These are phyloP conservation scores for Dolichoris vasculosae DNA, from an alignment of 1,140 invertebrate species.

Conservation along the genomic window DNA sequence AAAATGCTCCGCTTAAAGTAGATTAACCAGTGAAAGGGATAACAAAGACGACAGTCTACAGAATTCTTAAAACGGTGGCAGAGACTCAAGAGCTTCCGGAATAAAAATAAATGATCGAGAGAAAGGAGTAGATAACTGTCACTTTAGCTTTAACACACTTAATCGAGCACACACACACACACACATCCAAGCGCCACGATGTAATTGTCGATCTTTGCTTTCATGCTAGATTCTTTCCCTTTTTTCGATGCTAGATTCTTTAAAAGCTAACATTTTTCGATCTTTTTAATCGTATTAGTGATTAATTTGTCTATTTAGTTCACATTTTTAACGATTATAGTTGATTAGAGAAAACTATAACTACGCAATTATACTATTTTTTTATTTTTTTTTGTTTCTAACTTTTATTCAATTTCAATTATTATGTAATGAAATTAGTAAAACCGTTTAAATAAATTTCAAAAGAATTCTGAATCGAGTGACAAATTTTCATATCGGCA, in stretches of 20 bases:
- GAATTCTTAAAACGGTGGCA: constrained; percentile 16
- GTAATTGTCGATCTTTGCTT: constrained; percentile 9
- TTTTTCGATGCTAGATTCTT: not conserved
- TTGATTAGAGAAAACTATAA: too few relatives aligned
- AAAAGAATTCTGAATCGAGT: too few relatives aligned
- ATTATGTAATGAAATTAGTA: too few relatives aligned
- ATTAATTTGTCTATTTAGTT: too few relatives aligned
- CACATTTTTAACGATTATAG: too few relatives aligned
- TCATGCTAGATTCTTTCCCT: not conserved
- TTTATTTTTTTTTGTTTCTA: too few relatives aligned
- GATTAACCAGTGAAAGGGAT: constrained; percentile 25
- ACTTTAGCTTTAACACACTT: constrained; percentile 1
- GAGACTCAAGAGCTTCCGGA: not conserved
- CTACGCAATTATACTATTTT: too few relatives aligned
- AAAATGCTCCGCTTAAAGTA: constrained; percentile 13
- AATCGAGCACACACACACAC: not conserved
- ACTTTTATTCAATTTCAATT: too few relatives aligned
- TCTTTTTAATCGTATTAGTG: too few relatives aligned
- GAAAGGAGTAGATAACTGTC: constrained; percentile 33
- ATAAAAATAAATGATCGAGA: constrained; percentile 43
- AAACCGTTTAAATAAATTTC: too few relatives aligned
- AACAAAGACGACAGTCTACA: not conserved
- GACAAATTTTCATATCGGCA: too few relatives aligned
- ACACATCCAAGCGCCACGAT: not conserved
- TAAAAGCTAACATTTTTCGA: not conserved